These are phyloP conservation scores for Lucilia cuprina DNA, from an alignment of 1,140 invertebrate genomes.

Conservation along the genomic window DNA sequence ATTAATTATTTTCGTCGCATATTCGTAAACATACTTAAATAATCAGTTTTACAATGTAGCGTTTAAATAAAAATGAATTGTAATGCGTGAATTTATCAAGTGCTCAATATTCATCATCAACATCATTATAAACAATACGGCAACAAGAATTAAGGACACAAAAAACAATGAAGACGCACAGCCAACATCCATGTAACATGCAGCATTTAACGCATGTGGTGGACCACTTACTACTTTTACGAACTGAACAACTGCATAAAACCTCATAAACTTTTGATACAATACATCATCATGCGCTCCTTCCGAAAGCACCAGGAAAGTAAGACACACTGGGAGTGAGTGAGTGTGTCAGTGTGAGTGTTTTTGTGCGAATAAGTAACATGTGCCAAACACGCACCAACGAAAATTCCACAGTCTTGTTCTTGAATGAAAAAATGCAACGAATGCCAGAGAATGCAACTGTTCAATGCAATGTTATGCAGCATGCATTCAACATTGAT, in stretches of 20 bases:
- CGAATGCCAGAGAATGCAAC: conserved; percentile 26
- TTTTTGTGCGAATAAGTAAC: conserved; percentile 43
- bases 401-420: conserved; percentile 57
- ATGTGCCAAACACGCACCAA: conserved; percentile 61
- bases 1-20: no score
- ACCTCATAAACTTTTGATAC: not conserved
- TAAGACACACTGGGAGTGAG: not conserved
- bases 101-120: conserved; percentile 20
- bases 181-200: not conserved
- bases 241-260: not conserved
- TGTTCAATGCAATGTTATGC: not conserved
- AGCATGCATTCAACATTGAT: not conserved
- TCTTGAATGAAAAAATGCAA: conserved; percentile 51
- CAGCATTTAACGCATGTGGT: conserved; percentile 11
- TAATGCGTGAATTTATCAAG: conserved; percentile 31
- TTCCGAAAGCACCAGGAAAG: not conserved
- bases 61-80: conserved; percentile 21
- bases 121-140: conserved; percentile 22
- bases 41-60: not conserved
- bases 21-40: no score
- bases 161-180: not conserved
- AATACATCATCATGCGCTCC: conserved; percentile 6
- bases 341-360: conserved; percentile 9
- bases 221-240: not conserved
- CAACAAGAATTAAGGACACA: not conserved